Base-by-base conservation (phyloP, 2,888 invertebrate genomes). In the Pegoplata infirma region DNA sequence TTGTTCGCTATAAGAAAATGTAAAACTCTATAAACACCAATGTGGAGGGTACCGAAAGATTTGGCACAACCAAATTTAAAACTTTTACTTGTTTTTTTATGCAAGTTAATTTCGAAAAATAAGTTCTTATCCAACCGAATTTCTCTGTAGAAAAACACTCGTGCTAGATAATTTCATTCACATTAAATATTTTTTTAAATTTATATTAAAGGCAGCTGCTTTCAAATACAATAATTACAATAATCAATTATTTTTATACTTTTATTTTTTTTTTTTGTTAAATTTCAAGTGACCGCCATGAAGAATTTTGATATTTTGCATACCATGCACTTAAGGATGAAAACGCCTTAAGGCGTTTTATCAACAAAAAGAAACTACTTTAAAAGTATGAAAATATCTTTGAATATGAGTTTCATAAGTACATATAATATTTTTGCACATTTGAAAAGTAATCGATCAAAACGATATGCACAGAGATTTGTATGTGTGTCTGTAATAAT, bases 231-330 rank as follows among this genome's bases (percentile, higher is more conserved):
- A 56, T 21, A 36, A 72, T 64, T 59, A 8, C 19, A 17, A 25
- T 32, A 58, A 58, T 53, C 71, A 71, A 61, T 47, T 51, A 61
- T 74, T 74, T 53, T 40, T 58, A 73, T 67, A 25, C 16, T 3
- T 10, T 32, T 1, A 10, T 32, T 32, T 32, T 40, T 40, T 1
- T 32, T 32, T 32, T 32, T 40, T 40, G 2, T 40, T 40, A 66
- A 79, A 79, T 71, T 71, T 79, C 71, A 79, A 79, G 79, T 79
- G 79, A 75, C 79, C 79, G 74, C 79, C 79, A 79, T 79, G 59
- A 67, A 75, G 19, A 23, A 66, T 53, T n/a, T 51, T 16, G 32
- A 74, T 56, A 53, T 63, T 59, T 66, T 28, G 14, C 28, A 49
- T 36, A 47, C 21, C 58, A 63, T 46, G 51, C 47, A 74, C 73